Evolutionary conservation across 1,140 invertebrate genomes (phyloP).

Genomic region (Dolichoris vasculosae): DNA sequence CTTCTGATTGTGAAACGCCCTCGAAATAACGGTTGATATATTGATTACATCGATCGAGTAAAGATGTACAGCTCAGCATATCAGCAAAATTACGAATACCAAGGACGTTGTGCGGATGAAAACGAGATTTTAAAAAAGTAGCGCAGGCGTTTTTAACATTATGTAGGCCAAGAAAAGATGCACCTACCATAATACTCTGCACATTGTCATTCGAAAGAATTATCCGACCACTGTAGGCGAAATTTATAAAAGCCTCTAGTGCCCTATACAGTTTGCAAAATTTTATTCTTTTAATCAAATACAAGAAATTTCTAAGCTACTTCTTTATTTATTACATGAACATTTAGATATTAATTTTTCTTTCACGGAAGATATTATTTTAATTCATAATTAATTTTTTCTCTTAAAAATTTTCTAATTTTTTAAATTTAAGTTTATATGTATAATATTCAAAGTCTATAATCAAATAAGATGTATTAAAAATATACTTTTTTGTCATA

Average conservation of each 20-base stretch:
- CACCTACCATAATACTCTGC: conserved; percentile 90
- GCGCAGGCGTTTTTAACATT: conserved; percentile 90
- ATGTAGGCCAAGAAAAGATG: conserved; percentile 88
- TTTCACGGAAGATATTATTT: too few species aligned
- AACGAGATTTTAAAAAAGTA: conserved; percentile 85
- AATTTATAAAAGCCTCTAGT: conserved; percentile 89
- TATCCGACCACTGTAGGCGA: conserved; percentile 89
- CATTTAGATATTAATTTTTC: too few species aligned
- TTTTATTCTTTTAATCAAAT: neutral
- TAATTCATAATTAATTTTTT: too few species aligned
- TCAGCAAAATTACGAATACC: conserved; percentile 90
- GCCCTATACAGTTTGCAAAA: conserved; percentile 75
- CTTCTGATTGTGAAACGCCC: conserved; percentile 85
- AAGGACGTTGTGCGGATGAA: conserved; percentile 90
- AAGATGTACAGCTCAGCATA: conserved; percentile 82
- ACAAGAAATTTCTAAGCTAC: neutral
- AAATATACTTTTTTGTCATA: too few species aligned
- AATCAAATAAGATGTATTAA: too few species aligned
- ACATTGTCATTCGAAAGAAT: conserved; percentile 88
- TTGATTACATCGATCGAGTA: conserved; percentile 86
- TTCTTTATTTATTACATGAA: neutral
- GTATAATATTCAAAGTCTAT: too few species aligned
- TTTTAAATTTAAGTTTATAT: too few species aligned
- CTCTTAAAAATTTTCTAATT: too few species aligned
- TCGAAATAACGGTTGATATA: conserved; percentile 90